phyloP scores from a whole-genome alignment of 2,888 invertebrate genomes.

The Smittia aterrima region DNA sequence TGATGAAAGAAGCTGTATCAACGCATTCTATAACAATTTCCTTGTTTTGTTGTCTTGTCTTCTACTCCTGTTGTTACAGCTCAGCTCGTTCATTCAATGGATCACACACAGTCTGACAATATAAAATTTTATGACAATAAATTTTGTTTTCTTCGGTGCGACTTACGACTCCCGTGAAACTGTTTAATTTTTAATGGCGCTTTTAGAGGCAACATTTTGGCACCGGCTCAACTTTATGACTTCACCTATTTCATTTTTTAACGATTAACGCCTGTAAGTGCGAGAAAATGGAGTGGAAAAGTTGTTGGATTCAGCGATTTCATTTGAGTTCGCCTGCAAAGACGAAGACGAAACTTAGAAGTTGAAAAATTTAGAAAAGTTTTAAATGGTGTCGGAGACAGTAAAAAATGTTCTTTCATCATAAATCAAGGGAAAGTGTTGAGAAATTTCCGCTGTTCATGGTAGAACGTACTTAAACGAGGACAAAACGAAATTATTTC shows the following conservation, averaged over 20 bases:
- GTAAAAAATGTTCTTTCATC: slow-evolving; percentile 12
- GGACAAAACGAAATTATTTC: slow-evolving; percentile 11
- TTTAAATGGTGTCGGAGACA: background rate
- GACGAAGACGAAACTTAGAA: too few relatives aligned
- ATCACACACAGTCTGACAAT: slow-evolving; percentile 35
- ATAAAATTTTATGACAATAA: slow-evolving; percentile 38
- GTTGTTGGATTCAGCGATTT: background rate
- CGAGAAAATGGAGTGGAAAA: background rate
- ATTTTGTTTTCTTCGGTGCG: slow-evolving; percentile 23
- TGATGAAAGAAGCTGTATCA: too few relatives aligned
- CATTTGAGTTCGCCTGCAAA: too few relatives aligned
- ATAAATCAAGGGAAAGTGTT: slow-evolving; percentile 18
- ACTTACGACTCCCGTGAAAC: slow-evolving; percentile 31
- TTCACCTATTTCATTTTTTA: slow-evolving; percentile 32
- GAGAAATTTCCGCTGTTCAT: slow-evolving; percentile 2
- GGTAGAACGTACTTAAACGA: slow-evolving; percentile 14
- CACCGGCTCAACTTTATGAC: slow-evolving; percentile 24
- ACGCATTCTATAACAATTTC: background rate
- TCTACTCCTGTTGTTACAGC: slow-evolving; percentile 4
- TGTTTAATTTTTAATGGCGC: slow-evolving; percentile 33
- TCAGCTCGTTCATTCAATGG: slow-evolving; percentile 34
- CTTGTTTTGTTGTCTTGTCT: background rate
- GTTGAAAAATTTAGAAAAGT: background rate
- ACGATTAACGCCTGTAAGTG: background rate
- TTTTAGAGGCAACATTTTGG: slow-evolving; percentile 27